Conservation (phyloP, 2,797 vertebrate species). For the Coracias cyanogaster region DNA sequence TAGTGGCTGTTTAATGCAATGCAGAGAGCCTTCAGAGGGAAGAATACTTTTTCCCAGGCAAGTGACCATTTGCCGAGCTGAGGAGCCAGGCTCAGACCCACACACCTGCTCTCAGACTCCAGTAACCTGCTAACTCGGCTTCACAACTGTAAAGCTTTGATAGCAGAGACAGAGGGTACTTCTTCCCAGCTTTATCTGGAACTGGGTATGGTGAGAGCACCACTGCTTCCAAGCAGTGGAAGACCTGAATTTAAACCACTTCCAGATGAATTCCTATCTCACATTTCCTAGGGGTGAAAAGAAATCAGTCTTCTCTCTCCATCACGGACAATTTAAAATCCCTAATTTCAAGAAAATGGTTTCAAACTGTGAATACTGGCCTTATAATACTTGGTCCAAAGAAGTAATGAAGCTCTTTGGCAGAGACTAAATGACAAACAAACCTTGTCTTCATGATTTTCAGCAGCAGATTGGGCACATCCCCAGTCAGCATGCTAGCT, state of each 20-base stretch:
- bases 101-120: fast-evolving
- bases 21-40: background rate
- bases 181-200: background rate
- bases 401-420: constrained; percentile 10
- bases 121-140: background rate
- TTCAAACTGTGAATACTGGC: constrained; percentile 15
- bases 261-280: background rate
- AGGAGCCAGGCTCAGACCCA: background rate
- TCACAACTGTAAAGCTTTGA: background rate
- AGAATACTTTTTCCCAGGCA: background rate
- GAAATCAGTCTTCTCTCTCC: background rate
- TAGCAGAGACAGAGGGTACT: background rate
- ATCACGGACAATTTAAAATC: background rate
- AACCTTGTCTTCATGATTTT: constrained; percentile 17
- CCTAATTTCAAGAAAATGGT: background rate
- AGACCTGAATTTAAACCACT: background rate
- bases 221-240: background rate
- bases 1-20: background rate
- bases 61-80: background rate
- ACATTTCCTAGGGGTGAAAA: background rate
- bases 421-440: background rate
- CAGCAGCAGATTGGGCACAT: constrained; percentile 14
- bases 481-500: background rate
- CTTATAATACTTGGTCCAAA: background rate
- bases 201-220: background rate